These are phyloP conservation scores for Dissostichus mawsoni DNA, from an alignment of 2,113 vertebrate species.

Conservation along the genomic window DNA sequence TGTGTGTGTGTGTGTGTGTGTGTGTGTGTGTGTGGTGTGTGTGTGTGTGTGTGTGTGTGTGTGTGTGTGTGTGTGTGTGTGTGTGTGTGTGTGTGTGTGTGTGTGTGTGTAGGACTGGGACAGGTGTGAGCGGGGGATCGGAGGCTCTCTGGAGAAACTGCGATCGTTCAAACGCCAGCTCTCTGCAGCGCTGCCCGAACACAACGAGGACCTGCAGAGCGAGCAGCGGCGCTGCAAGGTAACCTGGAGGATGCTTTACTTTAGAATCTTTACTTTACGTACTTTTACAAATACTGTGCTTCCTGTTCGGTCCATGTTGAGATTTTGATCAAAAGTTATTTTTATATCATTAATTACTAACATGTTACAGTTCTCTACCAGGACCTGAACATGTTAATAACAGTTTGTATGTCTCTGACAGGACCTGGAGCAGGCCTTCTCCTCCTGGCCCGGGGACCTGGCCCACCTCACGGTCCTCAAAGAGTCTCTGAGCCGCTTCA, in stretches of 20 bases:
- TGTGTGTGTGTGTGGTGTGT: no score
- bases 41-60: no score
- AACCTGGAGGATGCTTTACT: no score
- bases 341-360: no score
- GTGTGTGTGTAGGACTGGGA: constrained; percentile 90
- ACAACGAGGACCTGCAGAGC: constrained; percentile 92
- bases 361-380: no score
- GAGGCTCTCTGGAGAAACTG: constrained; percentile 92
- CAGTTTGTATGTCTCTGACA: constrained; percentile 49
- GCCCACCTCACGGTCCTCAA: constrained; percentile 87
- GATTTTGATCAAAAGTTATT: no score
- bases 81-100: constrained; percentile 10
- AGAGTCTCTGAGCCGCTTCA: constrained; percentile 86
- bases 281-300: no score
- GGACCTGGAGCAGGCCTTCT: constrained; percentile 92
- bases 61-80: no score
- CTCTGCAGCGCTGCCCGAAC: constrained; percentile 90
- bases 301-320: no score
- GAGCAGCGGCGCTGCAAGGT: constrained; percentile 95
- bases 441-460: constrained; percentile 93
- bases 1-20: no score
- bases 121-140: constrained; percentile 91
- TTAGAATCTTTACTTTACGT: no score
- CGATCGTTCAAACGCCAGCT: constrained; percentile 92
- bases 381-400: no score